phyloP scores from a whole-genome alignment of 2,113 vertebrate genomes.

The Lanius ludovicianus region DNA sequence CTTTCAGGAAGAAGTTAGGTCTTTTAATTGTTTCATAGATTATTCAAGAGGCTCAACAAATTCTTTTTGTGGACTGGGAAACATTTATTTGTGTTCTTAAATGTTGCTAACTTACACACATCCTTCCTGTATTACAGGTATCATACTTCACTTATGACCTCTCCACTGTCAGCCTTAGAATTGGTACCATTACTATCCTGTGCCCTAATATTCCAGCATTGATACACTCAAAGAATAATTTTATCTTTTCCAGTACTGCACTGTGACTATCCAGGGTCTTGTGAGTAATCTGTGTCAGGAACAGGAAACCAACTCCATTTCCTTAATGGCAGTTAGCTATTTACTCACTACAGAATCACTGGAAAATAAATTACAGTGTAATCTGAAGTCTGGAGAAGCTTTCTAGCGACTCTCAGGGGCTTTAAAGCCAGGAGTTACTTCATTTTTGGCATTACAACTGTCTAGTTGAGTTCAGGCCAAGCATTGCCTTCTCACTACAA shows the following conservation, averaged over 20 bases:
- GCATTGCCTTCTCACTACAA: background rate
- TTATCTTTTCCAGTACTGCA: background rate
- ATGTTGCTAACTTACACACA: background rate
- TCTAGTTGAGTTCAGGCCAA: background rate
- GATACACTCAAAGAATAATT: background rate
- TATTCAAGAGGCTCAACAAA: background rate
- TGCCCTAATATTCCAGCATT: background rate
- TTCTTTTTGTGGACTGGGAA: background rate
- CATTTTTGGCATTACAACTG: background rate
- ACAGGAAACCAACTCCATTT: conserved; percentile 10
- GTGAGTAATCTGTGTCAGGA: background rate
- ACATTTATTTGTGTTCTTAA: background rate
- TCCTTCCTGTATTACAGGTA: background rate
- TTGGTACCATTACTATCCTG: background rate
- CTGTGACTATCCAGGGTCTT: background rate
- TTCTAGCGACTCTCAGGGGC: background rate
- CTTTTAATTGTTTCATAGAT: background rate
- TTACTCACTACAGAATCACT: background rate
- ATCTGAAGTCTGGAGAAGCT: background rate
- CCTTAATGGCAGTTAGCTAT: background rate
- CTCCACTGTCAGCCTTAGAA: background rate
- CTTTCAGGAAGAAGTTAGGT: background rate
- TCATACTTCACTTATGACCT: background rate
- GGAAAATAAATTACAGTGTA: conserved; percentile 17
- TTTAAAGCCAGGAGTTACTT: conserved; percentile 14